A percentile compares a stretch with the other conserved stretches of the same genome.
These are phyloP conservation scores for Philaethria dido DNA, from an alignment of 2,888 invertebrate genomes.

Conservation along the genomic window DNA sequence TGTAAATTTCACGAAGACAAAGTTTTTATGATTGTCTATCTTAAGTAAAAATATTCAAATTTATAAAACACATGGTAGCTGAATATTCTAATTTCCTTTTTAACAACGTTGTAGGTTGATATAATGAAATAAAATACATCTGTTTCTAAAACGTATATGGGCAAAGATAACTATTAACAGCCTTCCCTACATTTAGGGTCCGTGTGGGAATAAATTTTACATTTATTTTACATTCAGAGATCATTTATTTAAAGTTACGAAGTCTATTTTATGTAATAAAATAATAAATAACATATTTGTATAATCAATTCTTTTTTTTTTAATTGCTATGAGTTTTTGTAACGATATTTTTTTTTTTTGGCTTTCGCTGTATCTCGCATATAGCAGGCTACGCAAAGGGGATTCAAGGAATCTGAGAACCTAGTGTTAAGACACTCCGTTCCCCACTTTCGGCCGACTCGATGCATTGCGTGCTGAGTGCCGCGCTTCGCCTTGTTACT, in stretches of 20 bases:
- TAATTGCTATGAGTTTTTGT: too few relatives aligned
- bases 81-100: conserved; percentile 1
- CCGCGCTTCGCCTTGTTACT: too few relatives aligned
- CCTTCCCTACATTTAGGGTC: conserved; percentile 21
- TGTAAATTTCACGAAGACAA: too few relatives aligned
- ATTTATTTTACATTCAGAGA: conserved; percentile 23
- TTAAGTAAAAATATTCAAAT: not conserved
- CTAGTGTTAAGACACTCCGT: too few relatives aligned
- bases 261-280: not conserved
- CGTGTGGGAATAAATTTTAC: conserved; percentile 29
- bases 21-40: too few relatives aligned
- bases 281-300: not conserved
- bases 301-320: too few relatives aligned
- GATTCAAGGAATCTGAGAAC: too few relatives aligned
- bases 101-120: conserved; percentile 18
- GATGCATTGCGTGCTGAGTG: too few relatives aligned
- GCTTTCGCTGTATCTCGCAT: too few relatives aligned
- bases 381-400: too few relatives aligned
- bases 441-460: too few relatives aligned
- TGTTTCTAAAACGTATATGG: conserved; percentile 18
- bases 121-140: conserved; percentile 22
- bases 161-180: conserved; percentile 28
- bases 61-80: conserved; percentile 7
- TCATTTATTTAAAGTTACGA: not conserved
- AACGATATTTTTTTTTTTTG: too few relatives aligned